phyloP scores from a whole-genome alignment of 1,140 invertebrate species.

The Cyclina sinensis region DNA sequence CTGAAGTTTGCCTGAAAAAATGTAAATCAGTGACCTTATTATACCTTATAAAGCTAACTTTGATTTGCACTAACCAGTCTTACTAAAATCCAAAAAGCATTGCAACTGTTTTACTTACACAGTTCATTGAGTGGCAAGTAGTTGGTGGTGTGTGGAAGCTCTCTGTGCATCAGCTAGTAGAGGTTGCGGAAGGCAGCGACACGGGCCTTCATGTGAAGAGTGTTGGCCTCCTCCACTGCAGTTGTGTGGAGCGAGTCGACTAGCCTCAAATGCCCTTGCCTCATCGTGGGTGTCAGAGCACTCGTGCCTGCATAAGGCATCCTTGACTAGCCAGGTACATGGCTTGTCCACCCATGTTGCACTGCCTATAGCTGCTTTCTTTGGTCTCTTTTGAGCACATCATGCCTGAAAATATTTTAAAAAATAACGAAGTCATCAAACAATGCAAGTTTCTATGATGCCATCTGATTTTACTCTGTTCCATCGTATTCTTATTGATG shows the following conservation, averaged over 20 bases:
- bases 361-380: background rate
- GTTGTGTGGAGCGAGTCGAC: no score
- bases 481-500: no score
- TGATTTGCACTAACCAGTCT: no score
- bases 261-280: background rate
- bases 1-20: constrained; percentile 21
- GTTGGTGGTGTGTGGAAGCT: background rate
- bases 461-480: no score
- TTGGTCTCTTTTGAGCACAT: constrained; percentile 1
- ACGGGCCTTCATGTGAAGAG: background rate
- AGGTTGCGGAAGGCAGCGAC: constrained; percentile 1
- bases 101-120: no score
- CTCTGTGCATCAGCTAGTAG: background rate
- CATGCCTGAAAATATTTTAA: no score
- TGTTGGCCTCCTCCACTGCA: background rate
- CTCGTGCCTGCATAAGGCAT: background rate
- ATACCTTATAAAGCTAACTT: no score
- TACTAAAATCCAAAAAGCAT: no score
- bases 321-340: background rate
- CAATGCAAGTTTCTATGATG: no score
- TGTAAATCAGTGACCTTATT: no score
- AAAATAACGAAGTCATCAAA: no score
- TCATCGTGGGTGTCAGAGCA: background rate
- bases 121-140: background rate
- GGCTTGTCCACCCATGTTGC: constrained; percentile 5